These are phyloP conservation scores for Chymomyza costata DNA, from an alignment of 1,140 invertebrate species.

Conservation along the genomic window DNA sequence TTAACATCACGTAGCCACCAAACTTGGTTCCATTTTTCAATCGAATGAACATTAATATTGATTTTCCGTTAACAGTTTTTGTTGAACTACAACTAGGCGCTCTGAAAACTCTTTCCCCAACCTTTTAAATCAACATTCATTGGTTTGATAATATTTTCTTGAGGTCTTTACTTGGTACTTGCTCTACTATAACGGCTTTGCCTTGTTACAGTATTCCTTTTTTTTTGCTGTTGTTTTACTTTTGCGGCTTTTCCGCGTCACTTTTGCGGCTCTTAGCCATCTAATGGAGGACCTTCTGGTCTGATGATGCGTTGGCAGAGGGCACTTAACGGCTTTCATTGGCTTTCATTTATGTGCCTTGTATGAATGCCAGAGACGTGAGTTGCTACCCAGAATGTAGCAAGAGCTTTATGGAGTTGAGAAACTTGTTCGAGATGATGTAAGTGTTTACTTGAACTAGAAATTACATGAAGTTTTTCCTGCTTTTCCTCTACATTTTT, in stretches of 20 bases:
- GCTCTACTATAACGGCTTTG: too few species aligned
- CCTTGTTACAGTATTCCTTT: not conserved
- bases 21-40: constrained; percentile 19
- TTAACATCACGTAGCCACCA: too few species aligned
- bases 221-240: constrained; percentile 32
- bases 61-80: constrained; percentile 46
- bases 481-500: not conserved
- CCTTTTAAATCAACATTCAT: constrained; percentile 43
- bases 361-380: constrained; percentile 31
- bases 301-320: constrained; percentile 11
- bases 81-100: constrained; percentile 33
- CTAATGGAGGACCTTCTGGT: constrained; percentile 15
- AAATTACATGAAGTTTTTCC: constrained; percentile 24
- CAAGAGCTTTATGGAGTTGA: constrained; percentile 45
- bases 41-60: constrained; percentile 51
- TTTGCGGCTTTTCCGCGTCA: constrained; percentile 41
- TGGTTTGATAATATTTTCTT: constrained; percentile 3
- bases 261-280: constrained; percentile 7
- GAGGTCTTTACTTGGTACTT: constrained; percentile 2
- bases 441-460: constrained; percentile 34
- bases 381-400: not conserved
- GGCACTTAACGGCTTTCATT: constrained; percentile 56
- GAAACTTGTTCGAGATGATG: constrained; percentile 54
- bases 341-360: constrained; percentile 6
- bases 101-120: constrained; percentile 8